Conservation (phyloP, 1,140 invertebrate genomes). For the Diorhabda sublineata region DNA sequence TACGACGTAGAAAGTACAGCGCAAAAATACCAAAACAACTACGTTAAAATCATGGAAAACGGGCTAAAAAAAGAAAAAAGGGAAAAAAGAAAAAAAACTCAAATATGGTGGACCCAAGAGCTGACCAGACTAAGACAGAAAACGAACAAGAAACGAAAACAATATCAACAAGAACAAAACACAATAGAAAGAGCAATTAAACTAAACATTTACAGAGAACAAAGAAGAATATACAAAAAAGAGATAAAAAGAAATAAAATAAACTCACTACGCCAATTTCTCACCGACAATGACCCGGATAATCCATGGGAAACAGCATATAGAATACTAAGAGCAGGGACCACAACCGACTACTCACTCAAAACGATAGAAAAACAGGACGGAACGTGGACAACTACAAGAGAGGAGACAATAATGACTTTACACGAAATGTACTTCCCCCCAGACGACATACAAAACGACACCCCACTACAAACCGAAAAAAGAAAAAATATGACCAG, state of each 20-base stretch:
- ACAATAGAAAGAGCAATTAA: not conserved
- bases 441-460: no score
- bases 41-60: no score
- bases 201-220: not conserved
- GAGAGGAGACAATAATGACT: no score
- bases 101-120: not conserved
- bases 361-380: not conserved
- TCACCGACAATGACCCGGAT: not conserved
- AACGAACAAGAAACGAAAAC: not conserved
- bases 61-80: not conserved
- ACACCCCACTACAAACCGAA: no score
- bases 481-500: no score
- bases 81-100: not conserved
- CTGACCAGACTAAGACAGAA: not conserved
- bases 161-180: not conserved
- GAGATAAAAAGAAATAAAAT: not conserved
- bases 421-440: no score
- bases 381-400: no score
- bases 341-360: not conserved
- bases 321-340: not conserved
- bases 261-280: not conserved
- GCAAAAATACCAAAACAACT: no score
- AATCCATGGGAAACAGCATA: not conserved
- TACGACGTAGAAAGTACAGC: no score
- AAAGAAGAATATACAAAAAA: conserved; percentile 4